Evolutionary conservation across 1,140 invertebrate species (phyloP).

Genomic region (Aleiodes sp.): DNA sequence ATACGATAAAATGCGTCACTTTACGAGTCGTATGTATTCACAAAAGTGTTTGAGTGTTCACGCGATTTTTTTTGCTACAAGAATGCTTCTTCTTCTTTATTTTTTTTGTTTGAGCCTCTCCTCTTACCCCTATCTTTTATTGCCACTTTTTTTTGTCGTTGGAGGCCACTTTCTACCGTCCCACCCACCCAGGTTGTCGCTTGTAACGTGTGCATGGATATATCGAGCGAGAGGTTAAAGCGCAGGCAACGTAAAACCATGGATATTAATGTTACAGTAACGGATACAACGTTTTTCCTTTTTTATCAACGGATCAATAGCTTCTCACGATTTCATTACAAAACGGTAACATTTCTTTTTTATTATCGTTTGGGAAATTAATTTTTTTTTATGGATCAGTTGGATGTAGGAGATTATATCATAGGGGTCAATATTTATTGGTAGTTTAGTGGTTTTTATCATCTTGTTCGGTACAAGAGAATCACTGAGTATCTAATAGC

Average conservation of each 20-base stretch:
- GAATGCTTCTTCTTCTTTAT: too few relatives aligned
- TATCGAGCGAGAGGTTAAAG: constrained; percentile 4
- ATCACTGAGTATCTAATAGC: too few relatives aligned
- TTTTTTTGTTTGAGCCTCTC: neutral
- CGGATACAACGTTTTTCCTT: neutral
- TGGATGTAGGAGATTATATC: too few relatives aligned
- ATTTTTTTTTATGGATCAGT: too few relatives aligned
- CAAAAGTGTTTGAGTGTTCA: neutral
- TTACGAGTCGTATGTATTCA: neutral
- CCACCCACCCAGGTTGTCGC: neutral
- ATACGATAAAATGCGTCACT: constrained; percentile 1
- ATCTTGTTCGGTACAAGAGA: too few relatives aligned
- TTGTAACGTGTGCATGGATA: neutral
- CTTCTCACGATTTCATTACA: neutral
- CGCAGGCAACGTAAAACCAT: neutral
- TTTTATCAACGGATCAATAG: neutral
- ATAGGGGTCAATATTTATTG: too few relatives aligned
- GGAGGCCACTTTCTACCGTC: constrained; percentile 1
- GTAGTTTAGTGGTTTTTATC: too few relatives aligned
- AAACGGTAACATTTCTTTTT: too few relatives aligned
- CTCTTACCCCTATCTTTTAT: neutral
- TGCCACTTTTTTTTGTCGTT: neutral
- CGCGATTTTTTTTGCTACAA: neutral
- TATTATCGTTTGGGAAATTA: too few relatives aligned
- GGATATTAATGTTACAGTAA: neutral